phyloP scores from a whole-genome alignment of 2,888 invertebrate species.

The Bombylius discolor region DNA sequence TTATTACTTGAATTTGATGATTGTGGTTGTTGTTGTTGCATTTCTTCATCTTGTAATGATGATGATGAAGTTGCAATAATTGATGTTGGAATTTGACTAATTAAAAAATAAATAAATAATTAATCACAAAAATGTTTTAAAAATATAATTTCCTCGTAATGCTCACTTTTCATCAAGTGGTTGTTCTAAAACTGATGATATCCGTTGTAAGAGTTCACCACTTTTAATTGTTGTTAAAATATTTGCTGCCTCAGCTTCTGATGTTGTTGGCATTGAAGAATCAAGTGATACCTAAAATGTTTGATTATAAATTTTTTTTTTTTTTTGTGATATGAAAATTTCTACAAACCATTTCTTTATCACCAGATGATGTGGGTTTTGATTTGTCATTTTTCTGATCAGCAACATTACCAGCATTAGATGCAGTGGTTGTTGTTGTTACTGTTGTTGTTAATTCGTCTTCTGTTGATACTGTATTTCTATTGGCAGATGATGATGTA shows the following conservation, averaged over 20 bases:
- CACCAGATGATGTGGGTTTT: too few species aligned
- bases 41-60: not conserved
- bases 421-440: not conserved
- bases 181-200: not conserved
- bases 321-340: too few species aligned
- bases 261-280: constrained; percentile 19
- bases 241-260: constrained; percentile 31
- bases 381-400: not conserved
- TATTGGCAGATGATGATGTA: too few species aligned
- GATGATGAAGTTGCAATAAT: not conserved
- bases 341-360: too few species aligned
- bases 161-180: constrained; percentile 1
- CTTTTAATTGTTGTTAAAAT: constrained; percentile 31
- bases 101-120: not conserved
- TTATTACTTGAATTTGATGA: not conserved
- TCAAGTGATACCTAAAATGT: not conserved
- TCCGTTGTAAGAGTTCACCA: constrained; percentile 19
- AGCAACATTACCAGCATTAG: not conserved
- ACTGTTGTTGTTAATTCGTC: not conserved
- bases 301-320: too few species aligned
- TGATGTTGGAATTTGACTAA: not conserved
- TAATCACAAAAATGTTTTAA: not conserved
- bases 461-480: not conserved
- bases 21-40: not conserved
- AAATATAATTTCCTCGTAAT: not conserved